phyloP scores from a whole-genome alignment of 2,113 vertebrate genomes.

The Sebastes schlegelii region DNA sequence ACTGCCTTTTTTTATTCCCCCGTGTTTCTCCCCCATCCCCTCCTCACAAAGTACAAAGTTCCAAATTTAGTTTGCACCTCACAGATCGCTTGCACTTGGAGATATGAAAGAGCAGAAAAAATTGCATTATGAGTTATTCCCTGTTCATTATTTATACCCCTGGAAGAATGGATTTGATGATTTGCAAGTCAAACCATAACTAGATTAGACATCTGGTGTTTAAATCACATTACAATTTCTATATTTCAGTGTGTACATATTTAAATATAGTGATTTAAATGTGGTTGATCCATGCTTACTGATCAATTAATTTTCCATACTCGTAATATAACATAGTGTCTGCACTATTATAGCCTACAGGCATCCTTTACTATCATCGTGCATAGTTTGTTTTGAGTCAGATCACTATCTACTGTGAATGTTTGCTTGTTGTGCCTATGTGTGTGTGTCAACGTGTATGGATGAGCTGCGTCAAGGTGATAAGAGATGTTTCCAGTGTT shows the following conservation, averaged over 20 bases:
- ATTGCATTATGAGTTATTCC: not conserved
- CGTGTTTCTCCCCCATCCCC: too few species aligned
- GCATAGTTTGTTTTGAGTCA: not conserved
- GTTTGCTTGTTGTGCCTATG: not conserved
- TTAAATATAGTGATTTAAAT: not conserved
- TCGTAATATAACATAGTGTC: not conserved
- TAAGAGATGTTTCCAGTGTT: not conserved
- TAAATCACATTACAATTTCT: not conserved
- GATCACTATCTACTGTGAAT: constrained; percentile 26
- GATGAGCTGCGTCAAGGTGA: not conserved
- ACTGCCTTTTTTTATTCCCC: constrained; percentile 26
- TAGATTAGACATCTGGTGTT: not conserved
- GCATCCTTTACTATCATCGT: not conserved
- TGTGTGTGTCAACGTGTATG: not conserved
- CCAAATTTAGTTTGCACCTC: constrained; percentile 22
- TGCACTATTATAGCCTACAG: not conserved
- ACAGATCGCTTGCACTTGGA: not conserved
- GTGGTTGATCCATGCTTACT: not conserved
- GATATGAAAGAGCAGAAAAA: not conserved
- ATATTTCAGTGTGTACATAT: not conserved
- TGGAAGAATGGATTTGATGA: not conserved
- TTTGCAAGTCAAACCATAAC: not conserved
- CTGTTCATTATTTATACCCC: not conserved
- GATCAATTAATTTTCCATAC: not conserved
- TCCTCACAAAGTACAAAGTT: not conserved